A percentile compares a stretch with the other conserved stretches of the same genome.
Conservation (phyloP, 1,140 invertebrate species). For the Zeugodacus cucurbitae region DNA sequence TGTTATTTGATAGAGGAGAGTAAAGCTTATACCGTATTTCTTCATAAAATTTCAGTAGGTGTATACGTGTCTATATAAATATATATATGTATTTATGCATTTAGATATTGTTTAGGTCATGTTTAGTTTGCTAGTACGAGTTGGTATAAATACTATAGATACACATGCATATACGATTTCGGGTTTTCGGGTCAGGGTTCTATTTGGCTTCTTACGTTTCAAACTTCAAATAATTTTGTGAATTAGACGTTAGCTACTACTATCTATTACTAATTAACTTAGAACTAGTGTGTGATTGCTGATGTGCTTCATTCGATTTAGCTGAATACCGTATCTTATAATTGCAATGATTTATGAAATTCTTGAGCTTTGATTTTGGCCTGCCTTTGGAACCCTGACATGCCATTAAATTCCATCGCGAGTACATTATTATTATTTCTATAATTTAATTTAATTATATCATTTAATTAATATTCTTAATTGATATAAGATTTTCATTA, state of each 20-base stretch:
- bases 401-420: not conserved
- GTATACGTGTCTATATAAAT: not conserved
- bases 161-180: not conserved
- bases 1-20: not conserved
- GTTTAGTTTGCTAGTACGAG: not conserved
- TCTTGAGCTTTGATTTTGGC: constrained; percentile 23
- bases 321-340: not conserved
- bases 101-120: not conserved
- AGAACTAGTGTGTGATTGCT: not conserved
- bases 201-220: not conserved
- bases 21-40: constrained; percentile 18
- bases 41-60: not conserved
- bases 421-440: not conserved
- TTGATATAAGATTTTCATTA: not conserved
- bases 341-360: not conserved
- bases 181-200: not conserved
- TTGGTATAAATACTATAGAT: not conserved
- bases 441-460: not conserved
- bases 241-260: not conserved
- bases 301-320: not conserved
- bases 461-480: not conserved
- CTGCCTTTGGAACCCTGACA: not conserved
- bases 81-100: not conserved
- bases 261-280: not conserved
- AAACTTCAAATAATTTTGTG: not conserved